phyloP scores from a whole-genome alignment of 2,888 invertebrate genomes.

The Catotricha subobsoleta region DNA sequence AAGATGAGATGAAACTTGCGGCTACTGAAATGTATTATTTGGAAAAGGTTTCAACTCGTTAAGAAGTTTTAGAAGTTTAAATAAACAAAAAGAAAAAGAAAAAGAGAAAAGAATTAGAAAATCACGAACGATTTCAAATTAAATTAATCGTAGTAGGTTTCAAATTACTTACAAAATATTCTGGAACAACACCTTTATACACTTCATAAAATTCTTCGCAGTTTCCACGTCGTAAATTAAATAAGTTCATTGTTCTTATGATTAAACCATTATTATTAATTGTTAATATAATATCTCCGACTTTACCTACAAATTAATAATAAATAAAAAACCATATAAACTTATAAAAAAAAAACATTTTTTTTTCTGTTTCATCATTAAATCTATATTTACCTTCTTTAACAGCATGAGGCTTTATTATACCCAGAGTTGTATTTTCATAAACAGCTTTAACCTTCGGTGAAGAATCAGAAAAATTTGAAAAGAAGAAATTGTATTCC shows the following conservation, averaged over 20 bases:
- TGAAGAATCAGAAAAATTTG: constrained; percentile 32
- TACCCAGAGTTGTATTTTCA: constrained; percentile 56
- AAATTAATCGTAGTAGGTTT: not conserved
- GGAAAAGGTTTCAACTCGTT: not conserved
- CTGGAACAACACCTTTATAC: constrained; percentile 72
- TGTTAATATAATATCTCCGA: constrained; percentile 51
- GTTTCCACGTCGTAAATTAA: constrained; percentile 58
- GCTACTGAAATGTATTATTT: not conserved
- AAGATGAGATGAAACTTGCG: constrained; percentile 1
- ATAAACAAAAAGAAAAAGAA: too few relatives aligned
- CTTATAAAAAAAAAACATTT: not conserved
- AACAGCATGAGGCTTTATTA: constrained; percentile 82
- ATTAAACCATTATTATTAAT: constrained; percentile 61
- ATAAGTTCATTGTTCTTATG: constrained; percentile 64
- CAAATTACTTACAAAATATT: constrained; percentile 40
- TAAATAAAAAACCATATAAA: too few relatives aligned
- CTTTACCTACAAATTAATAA: constrained; percentile 22
- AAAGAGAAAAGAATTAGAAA: too few relatives aligned
- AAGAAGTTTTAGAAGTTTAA: too few relatives aligned
- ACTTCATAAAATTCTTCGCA: constrained; percentile 86
- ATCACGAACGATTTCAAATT: not conserved
- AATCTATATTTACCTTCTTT: constrained; percentile 37
- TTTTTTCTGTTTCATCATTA: not conserved
- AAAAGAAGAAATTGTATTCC: constrained; percentile 47
- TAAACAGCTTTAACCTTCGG: constrained; percentile 34